Percentiles rank a stretch among this genome's conserved stretches.
Evolutionary conservation across 2,888 invertebrate genomes (phyloP).

Genomic region (Apodemia duryi): DNA sequence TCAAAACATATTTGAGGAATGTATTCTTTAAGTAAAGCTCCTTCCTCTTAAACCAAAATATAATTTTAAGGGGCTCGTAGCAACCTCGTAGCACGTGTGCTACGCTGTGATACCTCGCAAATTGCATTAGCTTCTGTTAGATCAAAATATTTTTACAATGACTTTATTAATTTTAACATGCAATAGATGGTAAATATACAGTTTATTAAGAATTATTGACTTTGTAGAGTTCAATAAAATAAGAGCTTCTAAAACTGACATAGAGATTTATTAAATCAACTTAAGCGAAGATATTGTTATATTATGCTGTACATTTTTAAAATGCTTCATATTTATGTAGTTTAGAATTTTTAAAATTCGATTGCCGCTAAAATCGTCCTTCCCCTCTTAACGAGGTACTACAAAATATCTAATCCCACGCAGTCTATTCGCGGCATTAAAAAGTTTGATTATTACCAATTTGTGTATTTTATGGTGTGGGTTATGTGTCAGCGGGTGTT

Average conservation of each 20-base stretch:
- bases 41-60: background rate
- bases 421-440: background rate
- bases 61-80: background rate
- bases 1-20: too few species aligned
- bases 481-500: constrained; percentile 58
- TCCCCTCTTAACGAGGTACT: too few species aligned
- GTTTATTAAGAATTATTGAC: background rate
- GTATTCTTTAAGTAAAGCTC: background rate
- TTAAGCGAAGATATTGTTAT: too few species aligned
- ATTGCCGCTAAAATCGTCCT: too few species aligned
- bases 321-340: too few species aligned
- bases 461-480: constrained; percentile 24
- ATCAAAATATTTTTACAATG: background rate
- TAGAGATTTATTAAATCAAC: background rate
- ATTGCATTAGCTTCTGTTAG: background rate
- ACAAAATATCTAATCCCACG: too few species aligned
- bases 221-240: too few species aligned
- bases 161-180: background rate
- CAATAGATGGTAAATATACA: background rate
- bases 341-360: too few species aligned
- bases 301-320: too few species aligned
- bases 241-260: too few species aligned
- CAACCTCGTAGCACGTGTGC: background rate
- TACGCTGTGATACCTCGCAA: background rate
- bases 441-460: background rate